Conservation (phyloP, 2,113 vertebrate genomes). For the Anguilla japonica region DNA sequence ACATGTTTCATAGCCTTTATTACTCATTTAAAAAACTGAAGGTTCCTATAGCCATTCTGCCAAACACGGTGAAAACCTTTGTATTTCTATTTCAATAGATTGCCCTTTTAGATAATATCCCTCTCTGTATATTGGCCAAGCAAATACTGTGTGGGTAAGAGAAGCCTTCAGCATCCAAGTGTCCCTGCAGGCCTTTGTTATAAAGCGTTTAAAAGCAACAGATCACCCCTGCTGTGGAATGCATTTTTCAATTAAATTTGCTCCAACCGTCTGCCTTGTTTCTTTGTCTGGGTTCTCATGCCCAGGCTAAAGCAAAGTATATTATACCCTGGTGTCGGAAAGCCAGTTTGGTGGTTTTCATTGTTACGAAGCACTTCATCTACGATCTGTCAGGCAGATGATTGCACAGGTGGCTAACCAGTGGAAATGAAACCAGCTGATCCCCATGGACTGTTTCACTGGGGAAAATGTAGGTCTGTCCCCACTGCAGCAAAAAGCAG, state of each 20-base stretch:
- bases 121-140: neutral
- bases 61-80: neutral
- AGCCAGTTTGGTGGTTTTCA: no score
- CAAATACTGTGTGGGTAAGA: neutral
- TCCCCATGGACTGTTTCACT: neutral
- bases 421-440: neutral
- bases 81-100: neutral
- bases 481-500: no score
- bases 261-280: neutral
- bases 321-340: neutral
- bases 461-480: no score
- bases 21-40: neutral
- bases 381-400: no score
- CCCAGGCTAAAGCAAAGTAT: neutral
- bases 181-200: neutral
- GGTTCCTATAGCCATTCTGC: neutral
- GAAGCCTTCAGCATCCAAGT: neutral
- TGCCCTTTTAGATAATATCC: neutral
- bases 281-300: neutral
- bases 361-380: no score
- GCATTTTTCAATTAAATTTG: neutral
- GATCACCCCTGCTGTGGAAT: neutral
- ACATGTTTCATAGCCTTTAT: neutral
- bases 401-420: no score
- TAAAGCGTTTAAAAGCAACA: neutral